These are phyloP conservation scores for Eretmocerus hayati DNA, from an alignment of 2,888 invertebrate genomes.

Conservation along the genomic window DNA sequence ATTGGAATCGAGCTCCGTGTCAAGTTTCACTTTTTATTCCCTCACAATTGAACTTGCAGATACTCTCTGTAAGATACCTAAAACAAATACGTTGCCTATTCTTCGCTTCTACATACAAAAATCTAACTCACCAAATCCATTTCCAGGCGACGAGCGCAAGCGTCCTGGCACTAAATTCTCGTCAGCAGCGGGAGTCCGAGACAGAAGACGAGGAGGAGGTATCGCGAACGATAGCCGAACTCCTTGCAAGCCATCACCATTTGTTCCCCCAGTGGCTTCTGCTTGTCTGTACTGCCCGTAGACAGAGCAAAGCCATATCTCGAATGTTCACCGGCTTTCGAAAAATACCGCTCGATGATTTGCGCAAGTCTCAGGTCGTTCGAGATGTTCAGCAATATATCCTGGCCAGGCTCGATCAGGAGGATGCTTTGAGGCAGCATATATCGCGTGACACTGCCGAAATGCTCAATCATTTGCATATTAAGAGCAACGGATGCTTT, in stretches of 20 bases:
- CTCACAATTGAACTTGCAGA: too few species aligned
- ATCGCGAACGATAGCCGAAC: slow-evolving; percentile 67
- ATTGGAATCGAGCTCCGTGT: too few species aligned
- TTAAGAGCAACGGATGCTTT: slow-evolving; percentile 92
- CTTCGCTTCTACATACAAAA: not conserved
- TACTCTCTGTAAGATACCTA: too few species aligned
- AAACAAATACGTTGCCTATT: too few species aligned
- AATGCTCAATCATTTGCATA: slow-evolving; percentile 88
- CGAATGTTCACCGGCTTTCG: slow-evolving; percentile 81
- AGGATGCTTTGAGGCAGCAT: slow-evolving; percentile 80
- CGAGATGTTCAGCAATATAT: slow-evolving; percentile 95
- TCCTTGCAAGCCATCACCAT: slow-evolving; percentile 84
- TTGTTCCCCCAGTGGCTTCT: slow-evolving; percentile 89
- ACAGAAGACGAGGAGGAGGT: slow-evolving; percentile 45
- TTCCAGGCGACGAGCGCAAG: slow-evolving; percentile 15
- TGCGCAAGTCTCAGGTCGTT: slow-evolving; percentile 82
- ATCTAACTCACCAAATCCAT: not conserved
- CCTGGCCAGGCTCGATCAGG: slow-evolving; percentile 79
- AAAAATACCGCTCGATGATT: slow-evolving; percentile 85
- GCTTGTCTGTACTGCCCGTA: slow-evolving; percentile 78
- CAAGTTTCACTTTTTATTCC: too few species aligned
- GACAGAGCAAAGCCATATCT: slow-evolving; percentile 76
- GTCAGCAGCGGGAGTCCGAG: slow-evolving; percentile 42
- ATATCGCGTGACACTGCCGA: slow-evolving; percentile 89
- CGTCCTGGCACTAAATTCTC: slow-evolving; percentile 16